Evolutionary conservation across 2,888 invertebrate genomes (phyloP), one percentile per base, ranked within the genome.

Genomic region (Polyommatus icarus): DNA sequence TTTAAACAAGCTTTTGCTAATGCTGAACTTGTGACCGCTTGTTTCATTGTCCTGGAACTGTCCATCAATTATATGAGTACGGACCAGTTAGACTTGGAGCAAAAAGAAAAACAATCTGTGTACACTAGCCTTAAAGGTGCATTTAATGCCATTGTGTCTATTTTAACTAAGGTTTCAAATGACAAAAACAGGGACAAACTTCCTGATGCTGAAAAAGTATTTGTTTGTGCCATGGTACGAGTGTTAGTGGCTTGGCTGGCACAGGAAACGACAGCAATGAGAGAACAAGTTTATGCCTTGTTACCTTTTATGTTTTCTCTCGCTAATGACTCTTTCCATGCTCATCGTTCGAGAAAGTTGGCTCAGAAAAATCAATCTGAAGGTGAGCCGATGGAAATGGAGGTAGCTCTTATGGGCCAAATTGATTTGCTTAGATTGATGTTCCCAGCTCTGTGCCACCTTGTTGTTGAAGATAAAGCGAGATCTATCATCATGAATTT

Each of bases 111-210:
- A 84, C 97, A 98, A 87, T 97, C 98, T 71, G 95, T 98, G 0
- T 98, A 98, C 85, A 97, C 97, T 0, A 98, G 98, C 8, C 92
- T 99, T 1, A 98, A 98, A 87, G 98, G 98, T 76, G 98, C 98
- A 3, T 98, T 98, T 85, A 96, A 97, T 81, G 98, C 97, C 78
- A 95, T 98, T 71, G 95, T 98, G 77, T 96, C 96, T 40, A 95
- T 98, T 77, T 87, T 98, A 15, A 95, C 95, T 1, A 96, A 97
- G 84, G 95, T 98, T 1, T 96, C 96, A 4, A 96, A 96, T 86
- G 97, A 97, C 84, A 97, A 97, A 86, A 96, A 96, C 86, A 95
- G 95, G 83, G 96, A 97, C 80, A 95, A 95, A 79, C 92, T 96
- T 24, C 95, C 96, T 76, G 94, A 96, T 78, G 95, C 95, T 78